Conservation (phyloP, 2,888 invertebrate genomes). For the Priocnemis perturbator region DNA sequence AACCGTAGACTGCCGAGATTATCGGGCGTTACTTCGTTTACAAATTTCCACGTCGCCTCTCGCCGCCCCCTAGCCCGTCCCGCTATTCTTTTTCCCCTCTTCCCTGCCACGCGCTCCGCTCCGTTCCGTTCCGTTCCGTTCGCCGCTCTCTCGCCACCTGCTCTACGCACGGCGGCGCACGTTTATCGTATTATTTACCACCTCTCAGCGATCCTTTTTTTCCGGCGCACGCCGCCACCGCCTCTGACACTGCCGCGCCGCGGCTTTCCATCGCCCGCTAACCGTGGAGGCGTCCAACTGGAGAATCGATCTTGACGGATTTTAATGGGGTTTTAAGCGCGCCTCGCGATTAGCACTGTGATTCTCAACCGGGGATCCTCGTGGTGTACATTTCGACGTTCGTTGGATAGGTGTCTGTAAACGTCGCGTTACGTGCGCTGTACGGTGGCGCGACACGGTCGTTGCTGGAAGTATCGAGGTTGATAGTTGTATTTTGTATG, state of each 20-base stretch:
- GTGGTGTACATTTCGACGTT: too few relatives aligned
- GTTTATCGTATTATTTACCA: conserved; percentile 56
- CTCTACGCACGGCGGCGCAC: conserved; percentile 12
- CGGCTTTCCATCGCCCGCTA: neutral
- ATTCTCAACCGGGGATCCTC: too few relatives aligned
- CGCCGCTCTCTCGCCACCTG: neutral
- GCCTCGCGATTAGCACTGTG: too few relatives aligned
- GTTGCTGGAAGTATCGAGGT: too few relatives aligned
- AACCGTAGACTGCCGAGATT: conserved; percentile 61
- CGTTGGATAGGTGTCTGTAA: too few relatives aligned
- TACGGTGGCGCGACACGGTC: too few relatives aligned
- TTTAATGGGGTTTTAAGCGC: too few relatives aligned
- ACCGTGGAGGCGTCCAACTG: too few relatives aligned
- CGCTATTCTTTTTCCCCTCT: too few relatives aligned
- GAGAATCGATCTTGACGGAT: too few relatives aligned
- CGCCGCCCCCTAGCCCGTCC: neutral
- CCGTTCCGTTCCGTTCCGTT: neutral
- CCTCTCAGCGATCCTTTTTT: conserved; percentile 34
- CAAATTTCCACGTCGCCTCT: conserved; percentile 42
- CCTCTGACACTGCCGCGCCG: neutral
- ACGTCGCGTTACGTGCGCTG: too few relatives aligned
- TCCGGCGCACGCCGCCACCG: conserved; percentile 20
- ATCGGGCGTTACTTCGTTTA: conserved; percentile 62
- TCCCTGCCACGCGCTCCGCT: neutral
- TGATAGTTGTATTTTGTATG: too few relatives aligned